Percentiles rank a stretch among this genome's conserved stretches.
Evolutionary conservation across 2,113 vertebrate species (phyloP).

Genomic region (Pholis gunnellus): DNA sequence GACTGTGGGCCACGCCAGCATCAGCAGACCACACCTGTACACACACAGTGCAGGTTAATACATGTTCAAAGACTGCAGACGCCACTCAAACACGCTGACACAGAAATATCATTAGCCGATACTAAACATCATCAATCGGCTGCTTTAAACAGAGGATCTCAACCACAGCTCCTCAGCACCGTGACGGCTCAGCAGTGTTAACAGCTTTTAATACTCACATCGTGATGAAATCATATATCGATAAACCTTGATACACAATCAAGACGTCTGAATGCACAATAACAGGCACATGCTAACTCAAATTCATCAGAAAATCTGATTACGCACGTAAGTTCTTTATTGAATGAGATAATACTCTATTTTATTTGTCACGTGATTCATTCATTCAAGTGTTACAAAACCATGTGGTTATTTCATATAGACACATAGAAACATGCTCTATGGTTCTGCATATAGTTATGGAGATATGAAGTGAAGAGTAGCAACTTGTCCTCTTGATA

Average conservation of each 20-base stretch:
- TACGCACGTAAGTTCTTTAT: not conserved
- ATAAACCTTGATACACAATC: no score
- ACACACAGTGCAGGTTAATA: not conserved
- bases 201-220: no score
- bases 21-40: constrained; percentile 93
- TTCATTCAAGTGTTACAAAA: no score
- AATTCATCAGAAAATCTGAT: no score
- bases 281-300: no score
- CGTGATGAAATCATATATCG: no score
- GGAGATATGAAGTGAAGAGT: not conserved
- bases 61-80: not conserved
- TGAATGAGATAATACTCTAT: not conserved
- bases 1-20: constrained; percentile 90
- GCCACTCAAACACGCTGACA: not conserved
- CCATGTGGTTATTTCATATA: not conserved
- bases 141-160: not conserved
- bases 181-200: no score
- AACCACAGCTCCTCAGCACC: not conserved
- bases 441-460: not conserved
- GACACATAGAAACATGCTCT: not conserved
- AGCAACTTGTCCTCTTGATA: not conserved
- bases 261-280: no score
- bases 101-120: not conserved
- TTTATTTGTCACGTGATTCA: no score
- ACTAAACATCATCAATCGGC: not conserved